These are phyloP conservation scores for Leptoclinus maculatus DNA, from an alignment of 2,797 vertebrate species.

Conservation along the genomic window DNA sequence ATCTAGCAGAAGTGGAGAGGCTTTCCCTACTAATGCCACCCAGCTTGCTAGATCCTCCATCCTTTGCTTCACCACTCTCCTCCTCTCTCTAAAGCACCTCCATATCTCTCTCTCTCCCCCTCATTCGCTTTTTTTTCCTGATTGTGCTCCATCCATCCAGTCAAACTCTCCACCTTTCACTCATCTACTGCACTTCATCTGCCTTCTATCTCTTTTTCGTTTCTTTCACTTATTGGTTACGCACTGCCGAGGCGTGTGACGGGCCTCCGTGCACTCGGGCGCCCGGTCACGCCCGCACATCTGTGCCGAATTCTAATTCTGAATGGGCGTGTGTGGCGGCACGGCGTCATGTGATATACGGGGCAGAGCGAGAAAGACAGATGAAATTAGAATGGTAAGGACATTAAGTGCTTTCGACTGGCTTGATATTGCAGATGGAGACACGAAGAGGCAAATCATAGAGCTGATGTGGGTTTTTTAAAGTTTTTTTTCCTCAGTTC, in stretches of 20 bases:
- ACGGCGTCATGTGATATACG: slow-evolving; percentile 39
- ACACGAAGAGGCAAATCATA: slow-evolving; percentile 66
- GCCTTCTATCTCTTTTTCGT: slow-evolving; percentile 59
- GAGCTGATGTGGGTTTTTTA: slow-evolving; percentile 28
- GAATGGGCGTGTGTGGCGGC: slow-evolving; percentile 16
- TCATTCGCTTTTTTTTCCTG: slow-evolving; percentile 17
- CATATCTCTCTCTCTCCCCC: slow-evolving; percentile 16
- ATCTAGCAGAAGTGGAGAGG: slow-evolving; percentile 77
- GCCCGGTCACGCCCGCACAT: slow-evolving; percentile 60
- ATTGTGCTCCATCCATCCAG: slow-evolving; percentile 47
- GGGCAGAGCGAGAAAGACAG: slow-evolving; percentile 55
- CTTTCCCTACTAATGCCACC: slow-evolving; percentile 81
- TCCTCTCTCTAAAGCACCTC: slow-evolving; percentile 21
- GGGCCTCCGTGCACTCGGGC: slow-evolving; percentile 51
- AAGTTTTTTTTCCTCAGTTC: slow-evolving; percentile 5
- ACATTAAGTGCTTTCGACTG: slow-evolving; percentile 70
- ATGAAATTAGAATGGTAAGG: slow-evolving; percentile 68
- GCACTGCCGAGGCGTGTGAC: slow-evolving; percentile 75
- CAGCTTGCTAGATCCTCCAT: slow-evolving; percentile 66
- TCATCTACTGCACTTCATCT: slow-evolving; percentile 66
- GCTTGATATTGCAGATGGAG: slow-evolving; percentile 66
- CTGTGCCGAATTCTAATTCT: slow-evolving; percentile 70
- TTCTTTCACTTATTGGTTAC: slow-evolving; percentile 70
- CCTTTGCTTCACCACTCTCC: slow-evolving; percentile 57
- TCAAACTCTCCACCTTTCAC: slow-evolving; percentile 50